These are phyloP conservation scores for Mnemiopsis leidyi DNA, from an alignment of 37 sponge, comb jelly and placozoan genomes.

Conservation along the genomic window DNA sequence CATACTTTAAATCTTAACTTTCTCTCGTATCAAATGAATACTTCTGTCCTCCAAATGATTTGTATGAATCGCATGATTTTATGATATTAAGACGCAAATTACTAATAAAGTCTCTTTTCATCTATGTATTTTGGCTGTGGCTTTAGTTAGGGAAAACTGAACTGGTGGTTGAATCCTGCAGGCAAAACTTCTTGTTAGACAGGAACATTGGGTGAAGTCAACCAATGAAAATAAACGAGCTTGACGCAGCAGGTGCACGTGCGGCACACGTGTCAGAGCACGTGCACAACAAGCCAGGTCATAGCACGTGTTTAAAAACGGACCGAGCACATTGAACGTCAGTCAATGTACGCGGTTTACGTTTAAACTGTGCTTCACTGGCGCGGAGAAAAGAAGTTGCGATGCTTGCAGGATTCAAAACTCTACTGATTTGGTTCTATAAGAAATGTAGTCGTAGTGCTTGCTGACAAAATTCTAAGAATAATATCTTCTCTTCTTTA, in stretches of 20 bases:
- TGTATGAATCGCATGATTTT: not conserved
- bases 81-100: not conserved
- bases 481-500: too few species aligned
- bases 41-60: not conserved
- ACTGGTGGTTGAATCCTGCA: not conserved
- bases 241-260: not conserved
- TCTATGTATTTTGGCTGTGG: not conserved
- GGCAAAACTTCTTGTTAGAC: not conserved
- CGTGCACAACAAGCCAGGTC: not conserved
- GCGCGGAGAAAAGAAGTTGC: not conserved
- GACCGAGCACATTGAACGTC: not conserved
- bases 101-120: not conserved
- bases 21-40: too few species aligned
- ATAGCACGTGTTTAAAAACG: not conserved
- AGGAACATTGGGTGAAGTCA: not conserved
- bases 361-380: not conserved
- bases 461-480: too few species aligned
- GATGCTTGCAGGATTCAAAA: not conserved
- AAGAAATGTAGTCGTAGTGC: too few species aligned
- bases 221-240: not conserved
- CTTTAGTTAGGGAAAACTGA: slow-evolving; percentile 15
- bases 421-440: too few species aligned
- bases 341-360: not conserved
- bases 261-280: not conserved
- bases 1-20: not conserved